Evolutionary conservation across 2,888 invertebrate genomes (phyloP), one percentile per base, ranked within the genome.

Genomic region (Lacanobia wlatinum): DNA sequence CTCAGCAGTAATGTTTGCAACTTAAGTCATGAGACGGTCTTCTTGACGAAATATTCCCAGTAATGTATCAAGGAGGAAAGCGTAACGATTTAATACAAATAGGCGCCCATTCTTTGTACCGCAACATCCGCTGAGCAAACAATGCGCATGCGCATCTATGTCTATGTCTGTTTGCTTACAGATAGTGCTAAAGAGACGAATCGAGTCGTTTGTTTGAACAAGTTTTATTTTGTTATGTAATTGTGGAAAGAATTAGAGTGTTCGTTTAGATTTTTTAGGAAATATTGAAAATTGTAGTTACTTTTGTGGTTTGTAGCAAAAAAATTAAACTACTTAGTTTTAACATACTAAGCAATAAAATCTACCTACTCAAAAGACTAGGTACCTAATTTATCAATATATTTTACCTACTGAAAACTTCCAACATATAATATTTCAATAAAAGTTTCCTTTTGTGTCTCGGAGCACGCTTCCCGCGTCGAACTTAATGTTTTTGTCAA

Each of bases 41-140:
- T 8, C 5, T 2, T 18, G 34, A 21, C 8, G 23, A 23, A 50
- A 40, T 46, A 59, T 59, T 62, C 52, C 9, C n/a, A 34, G 21
- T 50, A 53, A 34, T 48, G 14, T 52, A 52, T 77, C 72, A 62
- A 69, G 55, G 71, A 63, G 10, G 78, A 83, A 74, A 74, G 83
- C 74, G 83, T 52, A 64, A 67, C 73, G 38, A 52, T 73, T 40
- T 56, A 63, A 70, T 73, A 78, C 53, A 78, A 81, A 81, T 79
- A 18, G 58, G 7, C 46, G 14, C 21, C 38, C 21, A 67, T 76
- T 71, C 43, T 66, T 67, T 64, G 43, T 21, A 59, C 18, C 64
- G 70, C 73, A 80, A 84, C 74, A 84, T 80, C 82, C 80, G 84
- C 40, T 67, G 21, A 16, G 40, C 2, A 23, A 65, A 81, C 76